These are phyloP conservation scores for Dichetophora obliterata DNA, from an alignment of 2,888 invertebrate species.

Conservation along the genomic window DNA sequence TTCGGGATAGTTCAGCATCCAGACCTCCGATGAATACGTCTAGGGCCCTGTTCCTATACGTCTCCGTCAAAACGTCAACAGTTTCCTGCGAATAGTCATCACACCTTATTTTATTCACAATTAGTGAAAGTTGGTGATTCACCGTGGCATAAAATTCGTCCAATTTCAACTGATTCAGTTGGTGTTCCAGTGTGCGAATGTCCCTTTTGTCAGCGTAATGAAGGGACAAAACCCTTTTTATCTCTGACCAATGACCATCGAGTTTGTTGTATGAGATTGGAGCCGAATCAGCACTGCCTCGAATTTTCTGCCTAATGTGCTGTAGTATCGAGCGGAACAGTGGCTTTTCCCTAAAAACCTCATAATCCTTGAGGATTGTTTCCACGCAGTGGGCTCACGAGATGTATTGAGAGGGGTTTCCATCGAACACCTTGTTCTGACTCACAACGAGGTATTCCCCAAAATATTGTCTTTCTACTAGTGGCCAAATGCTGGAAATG, in stretches of 20 bases:
- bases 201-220: constrained; percentile 48
- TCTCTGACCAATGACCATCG: constrained; percentile 40
- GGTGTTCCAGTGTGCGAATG: constrained; percentile 46
- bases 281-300: constrained; percentile 42
- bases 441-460: too few species aligned
- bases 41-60: background rate
- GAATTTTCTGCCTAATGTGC: constrained; percentile 43
- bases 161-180: constrained; percentile 43
- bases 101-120: constrained; percentile 40
- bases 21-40: constrained; percentile 35
- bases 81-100: constrained; percentile 15
- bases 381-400: background rate
- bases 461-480: too few species aligned
- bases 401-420: background rate
- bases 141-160: constrained; percentile 47
- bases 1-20: constrained; percentile 33
- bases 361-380: background rate
- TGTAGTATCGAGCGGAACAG: constrained; percentile 38
- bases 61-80: constrained; percentile 35
- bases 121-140: constrained; percentile 31
- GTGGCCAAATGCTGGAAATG: too few species aligned
- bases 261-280: constrained; percentile 43
- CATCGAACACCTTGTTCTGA: background rate
- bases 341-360: background rate
- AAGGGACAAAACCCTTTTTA: constrained; percentile 28